Conservation (phyloP, 2,113 vertebrate genomes). For the Corvus cornix region DNA sequence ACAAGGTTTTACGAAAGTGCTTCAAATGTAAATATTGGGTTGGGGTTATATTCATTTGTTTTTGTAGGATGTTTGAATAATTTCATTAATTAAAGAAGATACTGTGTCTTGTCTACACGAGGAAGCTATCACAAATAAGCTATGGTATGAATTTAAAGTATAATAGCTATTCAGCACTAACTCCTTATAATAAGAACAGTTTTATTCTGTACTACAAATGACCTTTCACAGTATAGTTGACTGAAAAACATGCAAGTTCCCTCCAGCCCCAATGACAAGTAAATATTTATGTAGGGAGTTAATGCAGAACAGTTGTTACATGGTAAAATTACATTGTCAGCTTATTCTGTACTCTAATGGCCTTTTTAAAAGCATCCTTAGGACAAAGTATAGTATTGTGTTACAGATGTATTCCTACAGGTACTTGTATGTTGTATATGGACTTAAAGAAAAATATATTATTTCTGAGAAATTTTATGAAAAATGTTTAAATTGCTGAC, state of each 20-base stretch:
- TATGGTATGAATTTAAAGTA: background rate
- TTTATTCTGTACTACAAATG: background rate
- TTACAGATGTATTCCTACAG: background rate
- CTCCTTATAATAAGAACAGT: background rate
- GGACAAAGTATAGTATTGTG: background rate
- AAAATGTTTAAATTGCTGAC: background rate
- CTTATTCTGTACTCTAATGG: background rate
- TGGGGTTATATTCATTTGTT: background rate
- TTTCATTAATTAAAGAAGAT: background rate
- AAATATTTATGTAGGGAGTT: background rate
- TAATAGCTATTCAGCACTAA: background rate
- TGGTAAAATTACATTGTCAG: background rate
- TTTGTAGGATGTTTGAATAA: background rate
- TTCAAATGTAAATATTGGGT: background rate
- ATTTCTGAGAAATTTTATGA: background rate
- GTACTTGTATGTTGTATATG: background rate
- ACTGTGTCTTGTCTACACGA: background rate
- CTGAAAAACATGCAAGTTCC: background rate
- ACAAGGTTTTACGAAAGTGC: background rate
- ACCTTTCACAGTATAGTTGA: background rate
- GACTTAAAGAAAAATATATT: background rate
- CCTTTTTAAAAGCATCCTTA: background rate
- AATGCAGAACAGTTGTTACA: background rate
- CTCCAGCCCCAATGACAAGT: background rate
- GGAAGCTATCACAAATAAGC: background rate